A percentile compares a stretch with the other conserved stretches of the same genome.
Conservation (phyloP, 2,888 invertebrate species). For the Pristionchus maxplancki region DNA sequence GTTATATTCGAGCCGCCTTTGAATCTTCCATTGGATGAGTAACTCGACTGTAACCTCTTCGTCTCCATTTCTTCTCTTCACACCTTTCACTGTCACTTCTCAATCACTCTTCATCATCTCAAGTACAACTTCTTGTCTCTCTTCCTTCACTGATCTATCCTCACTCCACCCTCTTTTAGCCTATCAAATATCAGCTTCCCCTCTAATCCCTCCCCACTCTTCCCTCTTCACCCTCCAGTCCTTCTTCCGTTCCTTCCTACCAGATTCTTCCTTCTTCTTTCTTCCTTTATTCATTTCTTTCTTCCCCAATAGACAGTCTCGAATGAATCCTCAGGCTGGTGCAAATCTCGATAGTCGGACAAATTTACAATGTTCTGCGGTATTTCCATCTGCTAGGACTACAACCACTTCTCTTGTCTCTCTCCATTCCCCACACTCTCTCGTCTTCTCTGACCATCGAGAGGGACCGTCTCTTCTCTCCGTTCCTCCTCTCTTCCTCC, state of each 20-base stretch:
- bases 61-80: not conserved
- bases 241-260: slow-evolving; percentile 25
- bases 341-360: not conserved
- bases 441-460: slow-evolving; percentile 10
- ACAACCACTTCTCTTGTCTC: not conserved
- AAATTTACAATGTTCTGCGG: slow-evolving; percentile 8
- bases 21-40: not conserved
- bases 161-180: not conserved
- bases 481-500: not conserved
- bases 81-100: slow-evolving; percentile 7
- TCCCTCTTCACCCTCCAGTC: slow-evolving; percentile 12
- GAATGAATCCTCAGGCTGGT: not conserved
- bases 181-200: not conserved
- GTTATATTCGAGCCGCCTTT: not conserved
- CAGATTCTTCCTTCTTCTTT: not conserved
- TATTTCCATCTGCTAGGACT: slow-evolving; percentile 34
- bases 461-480: slow-evolving; percentile 1
- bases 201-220: not conserved
- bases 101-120: slow-evolving; percentile 34
- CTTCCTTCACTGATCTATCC: not conserved
- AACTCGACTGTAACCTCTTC: not conserved
- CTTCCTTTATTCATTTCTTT: not conserved
- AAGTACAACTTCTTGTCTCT: slow-evolving; percentile 10
- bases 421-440: not conserved
- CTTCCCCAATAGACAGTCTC: not conserved